Percentiles rank a stretch among this genome's conserved stretches.
Evolutionary conservation across 2,888 invertebrate species (phyloP).

Genomic region (Spilosoma lubricipeda): DNA sequence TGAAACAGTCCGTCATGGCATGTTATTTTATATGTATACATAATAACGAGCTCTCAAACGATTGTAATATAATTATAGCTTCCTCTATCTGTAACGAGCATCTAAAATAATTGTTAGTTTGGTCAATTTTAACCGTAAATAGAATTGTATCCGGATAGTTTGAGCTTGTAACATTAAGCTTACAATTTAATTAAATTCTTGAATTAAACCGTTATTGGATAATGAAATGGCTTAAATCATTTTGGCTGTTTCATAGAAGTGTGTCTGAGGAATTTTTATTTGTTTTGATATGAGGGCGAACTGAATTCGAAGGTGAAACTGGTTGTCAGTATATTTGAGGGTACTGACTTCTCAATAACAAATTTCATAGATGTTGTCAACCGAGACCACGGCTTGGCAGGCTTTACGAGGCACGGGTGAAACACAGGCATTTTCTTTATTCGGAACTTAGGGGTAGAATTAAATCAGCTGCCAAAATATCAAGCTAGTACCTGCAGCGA

Average conservation of each 20-base stretch:
- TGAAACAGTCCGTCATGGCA: not conserved
- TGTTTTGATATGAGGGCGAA: too few relatives aligned
- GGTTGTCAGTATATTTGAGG: too few relatives aligned
- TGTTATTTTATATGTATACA: not conserved
- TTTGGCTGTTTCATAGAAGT: constrained; percentile 14
- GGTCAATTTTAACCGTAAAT: constrained; percentile 46
- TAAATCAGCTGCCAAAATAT: too few relatives aligned
- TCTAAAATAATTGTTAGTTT: constrained; percentile 38
- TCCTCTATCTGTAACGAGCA: constrained; percentile 43
- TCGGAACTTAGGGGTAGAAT: too few relatives aligned
- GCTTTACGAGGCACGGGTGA: too few relatives aligned
- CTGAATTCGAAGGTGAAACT: too few relatives aligned
- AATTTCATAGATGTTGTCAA: too few relatives aligned
- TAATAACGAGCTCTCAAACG: constrained; percentile 39
- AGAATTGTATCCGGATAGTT: constrained; percentile 30
- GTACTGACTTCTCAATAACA: too few relatives aligned
- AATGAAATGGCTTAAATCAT: constrained; percentile 20
- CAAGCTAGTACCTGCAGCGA: too few relatives aligned
- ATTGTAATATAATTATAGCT: constrained; percentile 44
- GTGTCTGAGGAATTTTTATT: not conserved
- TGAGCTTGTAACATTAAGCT: constrained; percentile 34
- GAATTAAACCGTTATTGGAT: constrained; percentile 19
- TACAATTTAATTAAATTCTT: constrained; percentile 37
- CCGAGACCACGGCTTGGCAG: too few relatives aligned
- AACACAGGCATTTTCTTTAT: too few relatives aligned